Evolutionary conservation across 1,140 invertebrate species (phyloP).

Genomic region (Bradysia coprophila): DNA sequence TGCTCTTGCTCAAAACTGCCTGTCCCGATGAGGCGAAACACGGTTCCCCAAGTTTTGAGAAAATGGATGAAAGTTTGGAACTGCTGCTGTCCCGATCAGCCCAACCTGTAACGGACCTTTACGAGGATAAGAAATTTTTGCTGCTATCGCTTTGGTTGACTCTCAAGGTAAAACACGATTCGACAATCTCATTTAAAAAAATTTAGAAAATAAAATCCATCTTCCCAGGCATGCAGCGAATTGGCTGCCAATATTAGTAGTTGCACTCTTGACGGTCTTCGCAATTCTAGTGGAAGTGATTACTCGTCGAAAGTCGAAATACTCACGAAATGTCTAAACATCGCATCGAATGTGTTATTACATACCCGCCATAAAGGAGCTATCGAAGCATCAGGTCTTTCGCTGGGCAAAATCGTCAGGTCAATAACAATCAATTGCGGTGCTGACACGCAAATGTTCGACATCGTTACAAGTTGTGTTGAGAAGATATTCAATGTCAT

Average conservation of each 20-base stretch:
- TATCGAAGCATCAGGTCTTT: conserved; percentile 47
- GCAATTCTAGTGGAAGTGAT: too few species aligned
- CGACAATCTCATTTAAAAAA: too few species aligned
- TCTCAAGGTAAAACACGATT: background rate
- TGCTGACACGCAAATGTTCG: background rate
- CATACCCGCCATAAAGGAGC: conserved; percentile 63
- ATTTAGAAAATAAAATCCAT: background rate
- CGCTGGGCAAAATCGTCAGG: conserved; percentile 24
- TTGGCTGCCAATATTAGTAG: background rate
- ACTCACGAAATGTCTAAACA: conserved; percentile 32
- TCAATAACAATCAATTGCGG: background rate
- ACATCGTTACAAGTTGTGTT: background rate
- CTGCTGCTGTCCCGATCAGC: background rate
- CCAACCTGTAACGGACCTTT: background rate
- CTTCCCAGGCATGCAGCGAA: background rate
- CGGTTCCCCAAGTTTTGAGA: background rate
- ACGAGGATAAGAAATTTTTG: background rate
- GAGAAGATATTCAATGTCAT: conserved; percentile 11
- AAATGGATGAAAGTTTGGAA: background rate
- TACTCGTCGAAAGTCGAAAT: too few species aligned
- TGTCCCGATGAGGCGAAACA: background rate
- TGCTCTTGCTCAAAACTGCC: too few species aligned
- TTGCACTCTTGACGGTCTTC: background rate
- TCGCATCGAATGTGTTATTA: conserved; percentile 40
- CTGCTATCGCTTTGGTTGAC: background rate